Percentiles rank a stretch among this genome's conserved stretches.
phyloP scores from a whole-genome alignment of 2,888 invertebrate genomes.

The Ryuthela nishihirai region DNA sequence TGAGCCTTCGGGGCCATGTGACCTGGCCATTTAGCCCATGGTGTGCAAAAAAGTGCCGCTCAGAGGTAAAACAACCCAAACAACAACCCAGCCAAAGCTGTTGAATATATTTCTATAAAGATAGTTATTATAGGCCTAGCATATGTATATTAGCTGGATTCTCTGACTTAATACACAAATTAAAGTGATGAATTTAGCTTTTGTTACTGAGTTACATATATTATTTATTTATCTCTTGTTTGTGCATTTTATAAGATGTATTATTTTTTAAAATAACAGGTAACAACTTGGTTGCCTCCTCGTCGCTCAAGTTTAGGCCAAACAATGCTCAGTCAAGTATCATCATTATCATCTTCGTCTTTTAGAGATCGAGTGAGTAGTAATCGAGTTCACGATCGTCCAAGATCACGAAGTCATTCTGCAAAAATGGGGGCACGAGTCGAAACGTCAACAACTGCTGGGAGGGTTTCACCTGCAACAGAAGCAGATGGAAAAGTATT shows the following conservation, averaged over 20 bases:
- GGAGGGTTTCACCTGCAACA: conserved; percentile 59
- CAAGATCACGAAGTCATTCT: conserved; percentile 58
- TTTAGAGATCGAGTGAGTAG: conserved; percentile 86
- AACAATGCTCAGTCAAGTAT: conserved; percentile 6
- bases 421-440: conserved; percentile 40
- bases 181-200: neutral
- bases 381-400: conserved; percentile 76
- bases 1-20: too few species aligned
- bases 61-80: too few species aligned
- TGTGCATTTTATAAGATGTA: neutral
- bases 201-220: neutral
- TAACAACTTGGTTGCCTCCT: conserved; percentile 7
- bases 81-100: too few species aligned
- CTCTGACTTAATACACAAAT: too few species aligned
- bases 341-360: conserved; percentile 47
- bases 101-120: too few species aligned
- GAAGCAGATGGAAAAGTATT: conserved; percentile 41
- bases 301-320: conserved; percentile 35
- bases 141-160: too few species aligned
- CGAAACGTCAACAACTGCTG: conserved; percentile 37
- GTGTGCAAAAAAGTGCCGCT: too few species aligned
- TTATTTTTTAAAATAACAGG: conserved; percentile 1
- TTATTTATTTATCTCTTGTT: neutral
- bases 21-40: too few species aligned
- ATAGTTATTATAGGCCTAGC: too few species aligned